Percentiles rank a stretch among this genome's conserved stretches.
phyloP scores from a whole-genome alignment of 2,888 invertebrate genomes.

The Ceriagrion tenellum region DNA sequence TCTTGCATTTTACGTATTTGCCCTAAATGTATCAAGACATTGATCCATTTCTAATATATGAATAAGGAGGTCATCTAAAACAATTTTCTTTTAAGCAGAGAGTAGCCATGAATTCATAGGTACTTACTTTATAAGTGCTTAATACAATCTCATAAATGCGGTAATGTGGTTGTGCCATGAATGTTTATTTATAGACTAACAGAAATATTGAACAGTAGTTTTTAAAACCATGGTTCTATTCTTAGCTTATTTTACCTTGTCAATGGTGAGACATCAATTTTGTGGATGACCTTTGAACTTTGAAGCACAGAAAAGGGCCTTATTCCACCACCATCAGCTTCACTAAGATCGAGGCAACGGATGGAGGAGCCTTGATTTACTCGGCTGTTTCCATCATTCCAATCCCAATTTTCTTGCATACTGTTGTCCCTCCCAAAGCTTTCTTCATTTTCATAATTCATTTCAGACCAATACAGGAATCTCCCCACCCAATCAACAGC shows the following conservation, averaged over 20 bases:
- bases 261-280: conserved; percentile 87
- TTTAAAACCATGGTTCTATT: too few relatives aligned
- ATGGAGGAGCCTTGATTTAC: conserved; percentile 74
- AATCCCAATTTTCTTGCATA: conserved; percentile 59
- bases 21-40: too few relatives aligned
- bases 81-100: too few relatives aligned
- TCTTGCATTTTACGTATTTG: too few relatives aligned
- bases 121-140: too few relatives aligned
- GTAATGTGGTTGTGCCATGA: too few relatives aligned
- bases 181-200: too few relatives aligned
- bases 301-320: conserved; percentile 71
- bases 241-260: conserved; percentile 80
- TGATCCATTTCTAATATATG: too few relatives aligned
- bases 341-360: conserved; percentile 77
- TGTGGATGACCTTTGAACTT: conserved; percentile 81
- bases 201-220: too few relatives aligned
- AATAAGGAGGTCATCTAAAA: too few relatives aligned
- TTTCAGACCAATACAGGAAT: conserved; percentile 90
- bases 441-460: conserved; percentile 77
- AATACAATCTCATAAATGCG: too few relatives aligned
- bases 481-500: conserved; percentile 94
- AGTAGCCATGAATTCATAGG: too few relatives aligned
- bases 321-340: conserved; percentile 33
- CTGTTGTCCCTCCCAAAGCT: conserved; percentile 40
- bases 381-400: conserved; percentile 73